Conservation (phyloP, 1,140 invertebrate species). For the Bilobella aurantiaca region DNA sequence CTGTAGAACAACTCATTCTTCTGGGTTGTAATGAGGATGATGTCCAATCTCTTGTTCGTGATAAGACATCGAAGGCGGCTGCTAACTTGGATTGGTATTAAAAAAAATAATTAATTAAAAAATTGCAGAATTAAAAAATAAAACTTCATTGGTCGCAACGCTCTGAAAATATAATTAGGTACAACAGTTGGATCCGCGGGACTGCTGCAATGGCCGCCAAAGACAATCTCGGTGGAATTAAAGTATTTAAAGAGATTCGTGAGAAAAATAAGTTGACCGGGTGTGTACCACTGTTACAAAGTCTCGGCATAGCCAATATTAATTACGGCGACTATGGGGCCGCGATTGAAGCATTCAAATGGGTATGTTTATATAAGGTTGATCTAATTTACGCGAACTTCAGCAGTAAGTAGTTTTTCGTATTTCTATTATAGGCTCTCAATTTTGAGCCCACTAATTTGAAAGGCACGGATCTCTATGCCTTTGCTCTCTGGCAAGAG, state of each 20-base stretch:
- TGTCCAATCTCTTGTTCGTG: constrained; percentile 55
- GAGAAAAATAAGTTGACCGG: background rate
- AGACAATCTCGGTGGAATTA: constrained; percentile 35
- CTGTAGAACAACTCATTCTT: constrained; percentile 54
- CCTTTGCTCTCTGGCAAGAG: constrained; percentile 44
- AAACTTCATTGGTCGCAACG: too few species aligned
- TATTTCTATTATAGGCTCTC: constrained; percentile 44
- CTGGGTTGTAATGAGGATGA: constrained; percentile 60
- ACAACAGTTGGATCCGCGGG: constrained; percentile 50
- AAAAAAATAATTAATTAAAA: too few species aligned
- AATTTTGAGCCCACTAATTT: constrained; percentile 49
- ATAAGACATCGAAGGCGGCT: constrained; percentile 41
- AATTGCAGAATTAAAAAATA: too few species aligned
- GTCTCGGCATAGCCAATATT: constrained; percentile 20
- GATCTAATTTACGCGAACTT: background rate
- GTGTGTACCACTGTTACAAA: background rate
- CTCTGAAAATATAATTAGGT: constrained; percentile 47
- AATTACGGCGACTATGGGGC: constrained; percentile 26
- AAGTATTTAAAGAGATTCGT: background rate
- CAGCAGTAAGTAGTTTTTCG: background rate
- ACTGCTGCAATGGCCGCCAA: constrained; percentile 42
- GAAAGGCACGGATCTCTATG: constrained; percentile 46
- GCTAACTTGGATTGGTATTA: constrained; percentile 45
- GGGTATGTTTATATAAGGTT: constrained; percentile 7
- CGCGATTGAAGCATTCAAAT: constrained; percentile 24